Evolutionary conservation across 2,888 invertebrate genomes (phyloP).

Genomic region (Conchocele bisecta): DNA sequence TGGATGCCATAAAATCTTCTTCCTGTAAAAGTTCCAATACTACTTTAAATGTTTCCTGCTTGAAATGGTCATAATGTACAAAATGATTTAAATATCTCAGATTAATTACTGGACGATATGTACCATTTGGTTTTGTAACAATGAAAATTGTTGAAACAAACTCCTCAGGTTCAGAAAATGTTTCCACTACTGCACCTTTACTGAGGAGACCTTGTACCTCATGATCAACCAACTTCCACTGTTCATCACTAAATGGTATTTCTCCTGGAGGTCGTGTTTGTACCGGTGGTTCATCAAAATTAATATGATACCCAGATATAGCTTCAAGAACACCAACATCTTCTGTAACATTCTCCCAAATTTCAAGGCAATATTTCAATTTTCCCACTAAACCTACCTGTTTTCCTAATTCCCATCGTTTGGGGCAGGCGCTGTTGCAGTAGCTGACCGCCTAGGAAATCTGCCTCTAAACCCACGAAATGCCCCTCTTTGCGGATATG

Average conservation of each 20-base stretch:
- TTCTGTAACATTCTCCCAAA: background rate
- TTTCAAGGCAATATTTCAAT: background rate
- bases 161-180: background rate
- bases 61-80: slow-evolving; percentile 34
- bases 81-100: slow-evolving; percentile 27
- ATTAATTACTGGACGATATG: slow-evolving; percentile 31
- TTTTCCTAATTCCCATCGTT: background rate
- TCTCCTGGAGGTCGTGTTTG: background rate
- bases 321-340: background rate
- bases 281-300: background rate
- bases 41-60: slow-evolving; percentile 12
- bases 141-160: slow-evolving; percentile 32
- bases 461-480: too few species aligned
- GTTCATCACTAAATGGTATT: background rate
- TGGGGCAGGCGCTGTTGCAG: background rate
- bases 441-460: too few species aligned
- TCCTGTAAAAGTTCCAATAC: slow-evolving; percentile 17
- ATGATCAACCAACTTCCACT: background rate
- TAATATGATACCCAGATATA: background rate
- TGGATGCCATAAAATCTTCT: slow-evolving; percentile 28
- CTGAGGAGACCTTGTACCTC: background rate
- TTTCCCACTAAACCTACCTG: background rate
- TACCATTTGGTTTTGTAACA: slow-evolving; percentile 19
- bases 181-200: background rate
- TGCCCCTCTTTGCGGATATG: too few species aligned